phyloP scores from a whole-genome alignment of 2,888 invertebrate species.

The Tyria jacobaeae region DNA sequence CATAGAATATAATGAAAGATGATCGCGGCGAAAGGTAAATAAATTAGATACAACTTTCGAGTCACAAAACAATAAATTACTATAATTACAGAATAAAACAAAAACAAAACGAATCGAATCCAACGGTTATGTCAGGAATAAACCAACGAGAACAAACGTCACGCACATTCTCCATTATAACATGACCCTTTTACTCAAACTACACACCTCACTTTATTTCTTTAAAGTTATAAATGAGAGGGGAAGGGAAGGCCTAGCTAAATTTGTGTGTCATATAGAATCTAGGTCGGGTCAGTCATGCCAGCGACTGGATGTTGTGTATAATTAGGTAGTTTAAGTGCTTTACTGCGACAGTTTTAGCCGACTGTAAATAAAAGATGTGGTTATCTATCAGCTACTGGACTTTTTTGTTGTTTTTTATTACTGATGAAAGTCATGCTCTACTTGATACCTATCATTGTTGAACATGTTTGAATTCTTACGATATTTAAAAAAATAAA shows the following conservation, averaged over 20 bases:
- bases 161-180: slow-evolving; percentile 41
- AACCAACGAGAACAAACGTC: slow-evolving; percentile 38
- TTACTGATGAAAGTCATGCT: no score
- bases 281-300: slow-evolving; percentile 60
- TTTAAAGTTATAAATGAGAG: slow-evolving; percentile 2
- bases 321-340: slow-evolving; percentile 56
- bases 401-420: neutral
- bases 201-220: slow-evolving; percentile 4
- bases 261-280: slow-evolving; percentile 42
- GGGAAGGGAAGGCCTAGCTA: slow-evolving; percentile 34
- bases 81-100: slow-evolving; percentile 16
- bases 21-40: neutral
- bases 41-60: neutral
- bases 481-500: no score
- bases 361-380: slow-evolving; percentile 6
- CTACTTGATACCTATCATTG: no score
- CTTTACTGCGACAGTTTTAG: slow-evolving; percentile 33
- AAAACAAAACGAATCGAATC: slow-evolving; percentile 42
- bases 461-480: no score
- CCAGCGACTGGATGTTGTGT: slow-evolving; percentile 42
- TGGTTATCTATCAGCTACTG: slow-evolving; percentile 3
- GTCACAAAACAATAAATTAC: slow-evolving; percentile 12
- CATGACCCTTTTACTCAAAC: slow-evolving; percentile 27
- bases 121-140: slow-evolving; percentile 48
- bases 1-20: no score